Base-by-base conservation (phyloP, 2,888 invertebrate species). In the Dione vanillae region DNA sequence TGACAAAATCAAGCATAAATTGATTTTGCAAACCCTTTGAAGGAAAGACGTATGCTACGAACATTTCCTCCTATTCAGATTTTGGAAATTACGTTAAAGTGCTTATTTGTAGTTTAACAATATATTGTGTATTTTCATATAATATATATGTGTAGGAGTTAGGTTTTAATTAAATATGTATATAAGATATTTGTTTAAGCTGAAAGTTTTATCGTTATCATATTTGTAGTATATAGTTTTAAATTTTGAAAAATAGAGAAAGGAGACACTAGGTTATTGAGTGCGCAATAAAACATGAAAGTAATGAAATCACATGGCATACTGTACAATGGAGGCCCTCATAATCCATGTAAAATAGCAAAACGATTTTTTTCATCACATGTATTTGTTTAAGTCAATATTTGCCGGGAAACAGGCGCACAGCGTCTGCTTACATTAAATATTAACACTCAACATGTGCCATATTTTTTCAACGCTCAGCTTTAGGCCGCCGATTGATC, bases 1-100 rank as follows among this genome's bases (percentile, higher is more conserved):
- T 71, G 68, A 77, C 77, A 75, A 79, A 78, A 78, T 78, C 76
- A 76, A 76, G 78, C 80, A 85, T 83, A 86, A 86, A 86, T 87
- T 86, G 85, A 85, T 85, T 85, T 84, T 77, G 65, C 64, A 67
- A 74, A 73, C 73, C 73, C 73, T 74, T 78, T 73, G 71, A 72
- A 58, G 37, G 64, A 58, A 65, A 68, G 70, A 67, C 61, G 52
- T 52, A 37, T 49, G 62, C 67, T 40, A 16, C 47, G 37, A 64
- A 58, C 43, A 40, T 64, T 69, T 62, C 40, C 40, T 54, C 11
- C 35, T 54, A 62, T 68, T 62, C 37, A 67, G 40, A 62, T 62
- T 45, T 62, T 20, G 37, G 20, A 54, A 54, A 45, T 49, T 40
- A 45, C 54, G 9, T 51, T 40, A 61, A 8, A 8, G 11, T 19